These are phyloP conservation scores for Drosophila sulfurigaster DNA, from an alignment of 1,140 invertebrate species.

Conservation along the genomic window DNA sequence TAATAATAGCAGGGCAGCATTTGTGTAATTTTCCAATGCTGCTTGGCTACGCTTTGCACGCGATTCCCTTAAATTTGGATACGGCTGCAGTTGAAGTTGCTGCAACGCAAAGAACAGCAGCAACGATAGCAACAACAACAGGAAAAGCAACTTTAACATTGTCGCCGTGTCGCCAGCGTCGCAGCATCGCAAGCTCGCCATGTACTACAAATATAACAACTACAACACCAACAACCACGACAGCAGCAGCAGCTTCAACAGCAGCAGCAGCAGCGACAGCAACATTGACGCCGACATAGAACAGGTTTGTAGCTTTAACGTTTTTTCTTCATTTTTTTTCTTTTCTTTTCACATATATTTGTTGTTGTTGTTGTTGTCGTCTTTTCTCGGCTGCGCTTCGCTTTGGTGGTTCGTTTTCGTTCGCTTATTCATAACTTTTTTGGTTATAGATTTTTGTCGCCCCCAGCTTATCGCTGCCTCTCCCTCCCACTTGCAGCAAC, in stretches of 20 bases:
- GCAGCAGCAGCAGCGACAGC: slow-evolving; percentile 26
- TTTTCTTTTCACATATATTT: background rate
- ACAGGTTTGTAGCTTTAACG: slow-evolving; percentile 74
- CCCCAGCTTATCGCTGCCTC: background rate
- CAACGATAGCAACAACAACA: slow-evolving; percentile 47
- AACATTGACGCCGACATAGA: slow-evolving; percentile 69
- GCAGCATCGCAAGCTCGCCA: slow-evolving; percentile 68
- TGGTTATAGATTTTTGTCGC: slow-evolving; percentile 81
- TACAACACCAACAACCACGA: slow-evolving; percentile 38
- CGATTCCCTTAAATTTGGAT: slow-evolving; percentile 68
- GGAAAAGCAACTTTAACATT: slow-evolving; percentile 64
- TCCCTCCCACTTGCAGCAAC: background rate
- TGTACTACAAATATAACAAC: slow-evolving; percentile 65
- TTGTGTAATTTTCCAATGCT: slow-evolving; percentile 72
- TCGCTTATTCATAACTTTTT: slow-evolving; percentile 82
- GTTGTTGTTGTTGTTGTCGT: background rate
- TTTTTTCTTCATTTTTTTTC: slow-evolving; percentile 19
- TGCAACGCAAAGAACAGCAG: slow-evolving; percentile 38
- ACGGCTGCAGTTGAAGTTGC: slow-evolving; percentile 18
- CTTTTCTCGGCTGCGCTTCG: slow-evolving; percentile 5
- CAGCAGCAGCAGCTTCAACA: slow-evolving; percentile 35
- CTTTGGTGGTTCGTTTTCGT: slow-evolving; percentile 56
- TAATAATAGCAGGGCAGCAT: slow-evolving; percentile 21
- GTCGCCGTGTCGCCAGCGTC: slow-evolving; percentile 65
- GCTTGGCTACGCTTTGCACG: slow-evolving; percentile 68